Conservation (phyloP, 2,797 vertebrate species). For the Danio kyathit region DNA sequence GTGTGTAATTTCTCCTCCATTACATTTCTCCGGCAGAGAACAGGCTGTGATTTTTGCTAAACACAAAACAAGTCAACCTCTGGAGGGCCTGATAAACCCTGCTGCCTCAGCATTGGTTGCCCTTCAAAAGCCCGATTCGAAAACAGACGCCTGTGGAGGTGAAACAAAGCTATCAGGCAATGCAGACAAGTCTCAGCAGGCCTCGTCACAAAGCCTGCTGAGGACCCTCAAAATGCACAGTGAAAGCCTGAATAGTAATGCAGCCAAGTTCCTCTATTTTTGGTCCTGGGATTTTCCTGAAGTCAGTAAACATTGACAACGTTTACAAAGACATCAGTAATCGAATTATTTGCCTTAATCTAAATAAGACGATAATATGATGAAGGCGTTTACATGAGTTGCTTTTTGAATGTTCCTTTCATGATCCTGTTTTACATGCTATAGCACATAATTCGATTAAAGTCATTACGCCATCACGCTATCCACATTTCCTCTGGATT, state of each 20-base stretch:
- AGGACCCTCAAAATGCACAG: neutral
- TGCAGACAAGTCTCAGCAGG: conserved; percentile 73
- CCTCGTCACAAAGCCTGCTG: conserved; percentile 3
- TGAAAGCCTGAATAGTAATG: conserved; percentile 12
- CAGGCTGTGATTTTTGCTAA: conserved; percentile 70
- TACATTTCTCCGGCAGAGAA: conserved; percentile 67
- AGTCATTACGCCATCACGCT: no score
- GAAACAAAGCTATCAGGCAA: conserved; percentile 80
- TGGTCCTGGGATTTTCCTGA: no score
- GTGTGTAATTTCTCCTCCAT: conserved; percentile 67
- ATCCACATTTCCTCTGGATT: no score
- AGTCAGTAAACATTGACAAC: no score
- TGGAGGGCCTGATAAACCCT: conserved; percentile 63
- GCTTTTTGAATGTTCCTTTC: no score
- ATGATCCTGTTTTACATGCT: no score
- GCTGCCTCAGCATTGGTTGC: conserved; percentile 62
- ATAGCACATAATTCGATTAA: no score
- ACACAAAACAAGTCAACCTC: conserved; percentile 69
- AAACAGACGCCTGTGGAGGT: conserved; percentile 69
- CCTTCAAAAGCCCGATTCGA: conserved; percentile 70
- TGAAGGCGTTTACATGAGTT: no score
- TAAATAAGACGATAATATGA: no score
- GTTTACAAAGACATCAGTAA: no score
- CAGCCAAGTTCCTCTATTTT: neutral
- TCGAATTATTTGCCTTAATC: no score